Conservation (phyloP, 2,888 invertebrate genomes). For the Orgyia antiqua region DNA sequence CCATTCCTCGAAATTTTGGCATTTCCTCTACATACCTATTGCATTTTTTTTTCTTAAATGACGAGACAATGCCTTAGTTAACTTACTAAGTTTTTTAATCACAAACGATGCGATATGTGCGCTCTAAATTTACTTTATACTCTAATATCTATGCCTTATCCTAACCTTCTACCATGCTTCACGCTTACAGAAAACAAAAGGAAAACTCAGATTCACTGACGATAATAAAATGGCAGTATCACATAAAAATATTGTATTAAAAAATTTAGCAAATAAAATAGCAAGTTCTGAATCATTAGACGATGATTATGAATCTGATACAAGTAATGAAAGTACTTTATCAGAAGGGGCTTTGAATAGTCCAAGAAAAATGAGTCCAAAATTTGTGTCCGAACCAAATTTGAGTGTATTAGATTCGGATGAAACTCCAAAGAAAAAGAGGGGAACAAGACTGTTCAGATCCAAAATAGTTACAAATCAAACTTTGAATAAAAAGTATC, state of each 20-base stretch:
- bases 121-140: no score
- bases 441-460: slow-evolving; percentile 56
- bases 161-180: slow-evolving; percentile 42
- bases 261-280: slow-evolving; percentile 66
- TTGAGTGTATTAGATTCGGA: slow-evolving; percentile 56
- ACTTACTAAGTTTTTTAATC: no score
- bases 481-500: slow-evolving; percentile 60
- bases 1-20: no score
- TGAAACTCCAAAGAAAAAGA: slow-evolving; percentile 68
- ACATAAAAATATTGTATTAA: slow-evolving; percentile 65
- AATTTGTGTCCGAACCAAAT: slow-evolving; percentile 72
- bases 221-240: slow-evolving; percentile 57
- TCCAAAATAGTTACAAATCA: slow-evolving; percentile 54
- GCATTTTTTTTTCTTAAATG: no score
- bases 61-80: no score
- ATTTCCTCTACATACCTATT: no score
- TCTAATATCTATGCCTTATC: no score
- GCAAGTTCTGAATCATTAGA: slow-evolving; percentile 59
- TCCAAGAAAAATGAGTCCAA: slow-evolving; percentile 59
- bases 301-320: slow-evolving; percentile 62
- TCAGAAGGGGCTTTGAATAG: slow-evolving; percentile 60
- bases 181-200: slow-evolving; percentile 63
- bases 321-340: slow-evolving; percentile 64
- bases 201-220: slow-evolving; percentile 52
- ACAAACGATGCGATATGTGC: no score